Evolutionary conservation across 2,888 invertebrate genomes (phyloP), one percentile per base, ranked within the genome.

Genomic region (Eristalis intricaria): DNA sequence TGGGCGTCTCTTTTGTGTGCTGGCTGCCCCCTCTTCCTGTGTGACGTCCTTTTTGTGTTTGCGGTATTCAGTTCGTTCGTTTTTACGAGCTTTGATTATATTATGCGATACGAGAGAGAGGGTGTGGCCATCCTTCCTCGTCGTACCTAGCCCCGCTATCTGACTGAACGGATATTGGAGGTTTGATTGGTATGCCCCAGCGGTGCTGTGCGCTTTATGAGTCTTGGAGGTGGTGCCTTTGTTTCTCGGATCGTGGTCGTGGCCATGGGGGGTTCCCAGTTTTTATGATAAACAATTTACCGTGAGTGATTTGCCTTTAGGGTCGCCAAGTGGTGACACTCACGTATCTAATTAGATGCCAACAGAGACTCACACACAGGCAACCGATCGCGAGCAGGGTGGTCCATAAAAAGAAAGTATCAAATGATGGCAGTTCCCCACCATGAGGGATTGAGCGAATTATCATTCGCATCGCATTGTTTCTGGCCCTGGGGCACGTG

Each of bases 1-100:
- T 84, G 65, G 61, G 35, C 60, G 32, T 43, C 68, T 71, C 15
- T 40, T 69, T 66, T 75, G 50, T 19, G 43, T 56, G 13, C 64
- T 10, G 26, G 11, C 13, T 22, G 4, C 22, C 11, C 56, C 19
- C 35, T 23, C 32, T 22, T 32, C 10, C 29, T 19, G 29, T 61
- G 50, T 50, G 43, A 43, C 15, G 60, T 68, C 65, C 65, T 61
- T 84, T 71, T 68, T 83, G 74, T 78, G 60, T 77, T 74, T 86
- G 85, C 69, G 83, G 86, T 78, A 78, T 78, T 63, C 73, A 77
- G 63, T 77, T 73, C 73, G 63, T 77, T 73, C 73, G 75, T 71
- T 86, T 86, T 86, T 86, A 82, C 74, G 83, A 86, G 74, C 64
- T 66, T 70, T 86, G 86, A 86, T 83, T 83, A 68, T 78, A 70